Base-by-base conservation (phyloP, 2,797 vertebrate genomes). In the Cynodonichthys magdalenae region DNA sequence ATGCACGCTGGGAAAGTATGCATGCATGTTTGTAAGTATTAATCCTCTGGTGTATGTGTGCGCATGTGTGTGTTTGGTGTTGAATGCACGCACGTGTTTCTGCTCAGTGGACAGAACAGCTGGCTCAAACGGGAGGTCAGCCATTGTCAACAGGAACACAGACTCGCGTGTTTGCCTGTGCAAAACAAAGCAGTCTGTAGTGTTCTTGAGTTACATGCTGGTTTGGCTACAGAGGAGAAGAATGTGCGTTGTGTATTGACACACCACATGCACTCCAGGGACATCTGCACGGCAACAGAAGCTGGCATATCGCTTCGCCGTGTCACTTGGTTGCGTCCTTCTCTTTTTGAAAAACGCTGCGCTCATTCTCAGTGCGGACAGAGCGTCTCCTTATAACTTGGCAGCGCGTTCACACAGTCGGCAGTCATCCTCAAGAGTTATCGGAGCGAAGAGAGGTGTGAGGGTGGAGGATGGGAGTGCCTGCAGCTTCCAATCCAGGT, bases 61-160 rank as follows among this genome's bases (percentile, higher is more conserved):
- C 73, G 19, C 65, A 71, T 63, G 27, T 72, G 67, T 67, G 77
- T 66, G 45, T 73, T 58, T 51, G 50, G 69, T 29, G 48, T 53
- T 67, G 75, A 79, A 67, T 66, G 74, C 58, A 53, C 57, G 73
- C 82, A 81, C 69, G 53, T 85, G 83, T 83, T 80, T 71, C 59
- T 76, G 84, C 76, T 52, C 74, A 69, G 75, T 76, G 86, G 84
- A 84, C 81, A 63, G 75, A 89, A 85, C 89, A 90, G 88, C 87
- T 89, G 87, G 87, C 82, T 90, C 71, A 63, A 84, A 83, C 80
- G 86, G 82, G 84, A 84, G 89, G 89, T 88, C 86, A 75, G 80
- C 75, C 78, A 87, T 90, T 87, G 89, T 91, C 87, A 87, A 87
- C 86, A 89, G 81, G 83, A 86, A 88, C 89, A 88, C 86, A 85